Percentiles rank a stretch among this genome's conserved stretches.
Evolutionary conservation across 1,140 invertebrate genomes (phyloP).

Genomic region (Periplaneta americana): DNA sequence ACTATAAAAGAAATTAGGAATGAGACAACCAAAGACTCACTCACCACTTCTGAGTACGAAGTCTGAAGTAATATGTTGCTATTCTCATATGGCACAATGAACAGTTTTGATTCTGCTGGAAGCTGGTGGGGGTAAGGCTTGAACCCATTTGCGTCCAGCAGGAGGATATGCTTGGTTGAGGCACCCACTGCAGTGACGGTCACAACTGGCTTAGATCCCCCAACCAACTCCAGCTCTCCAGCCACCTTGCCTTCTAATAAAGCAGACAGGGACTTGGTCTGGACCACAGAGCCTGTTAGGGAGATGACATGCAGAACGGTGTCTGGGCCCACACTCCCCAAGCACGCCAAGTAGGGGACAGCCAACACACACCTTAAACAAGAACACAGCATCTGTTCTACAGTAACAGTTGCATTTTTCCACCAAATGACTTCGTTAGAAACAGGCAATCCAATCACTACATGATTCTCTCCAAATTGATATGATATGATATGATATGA

Average conservation of each 20-base stretch:
- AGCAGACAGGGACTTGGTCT: slow-evolving; percentile 26
- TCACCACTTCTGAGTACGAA: neutral
- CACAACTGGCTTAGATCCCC: neutral
- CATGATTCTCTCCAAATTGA: no score
- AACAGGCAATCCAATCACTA: no score
- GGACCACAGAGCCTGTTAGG: neutral
- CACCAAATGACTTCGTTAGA: no score
- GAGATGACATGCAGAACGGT: neutral
- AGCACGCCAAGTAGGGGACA: slow-evolving; percentile 56
- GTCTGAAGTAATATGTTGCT: neutral
- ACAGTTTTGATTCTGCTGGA: neutral
- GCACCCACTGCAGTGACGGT: neutral
- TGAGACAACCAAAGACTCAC: no score
- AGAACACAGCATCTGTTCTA: no score
- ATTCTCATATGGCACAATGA: neutral
- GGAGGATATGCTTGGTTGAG: neutral
- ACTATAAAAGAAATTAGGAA: no score
- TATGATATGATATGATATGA: no score
- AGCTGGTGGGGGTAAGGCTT: neutral
- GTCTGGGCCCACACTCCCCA: slow-evolving; percentile 29
- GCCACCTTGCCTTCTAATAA: slow-evolving; percentile 28
- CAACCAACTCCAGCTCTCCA: neutral
- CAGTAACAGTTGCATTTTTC: no score
- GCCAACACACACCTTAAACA: slow-evolving; percentile 53
- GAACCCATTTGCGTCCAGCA: neutral